Evolutionary conservation across 64 coral and sea anemone genomes (phyloP).

Genomic region (Stichodactyla mertensii): DNA sequence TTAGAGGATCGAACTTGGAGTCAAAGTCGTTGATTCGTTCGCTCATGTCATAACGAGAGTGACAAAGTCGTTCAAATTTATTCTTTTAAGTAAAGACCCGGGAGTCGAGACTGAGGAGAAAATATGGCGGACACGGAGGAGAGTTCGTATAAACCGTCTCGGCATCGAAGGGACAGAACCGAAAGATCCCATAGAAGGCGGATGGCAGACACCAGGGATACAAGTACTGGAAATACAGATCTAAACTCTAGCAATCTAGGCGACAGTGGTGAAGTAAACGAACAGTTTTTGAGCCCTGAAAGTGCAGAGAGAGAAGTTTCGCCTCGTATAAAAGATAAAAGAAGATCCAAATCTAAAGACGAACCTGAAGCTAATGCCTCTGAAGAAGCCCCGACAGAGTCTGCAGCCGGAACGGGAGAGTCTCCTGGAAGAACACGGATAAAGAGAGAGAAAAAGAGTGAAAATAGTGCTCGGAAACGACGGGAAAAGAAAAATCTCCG

Average conservation of each 20-base stretch:
- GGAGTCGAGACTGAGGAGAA: neutral
- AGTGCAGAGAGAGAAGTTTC: conserved; percentile 58
- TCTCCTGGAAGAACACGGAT: conserved; percentile 69
- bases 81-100: conserved; percentile 5
- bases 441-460: conserved; percentile 93
- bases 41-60: conserved; percentile 71
- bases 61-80: conserved; percentile 19
- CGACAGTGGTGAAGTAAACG: conserved; percentile 61
- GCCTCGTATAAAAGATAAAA: conserved; percentile 56
- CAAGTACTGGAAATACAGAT: conserved; percentile 47
- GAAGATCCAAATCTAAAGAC: conserved; percentile 59
- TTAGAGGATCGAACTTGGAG: conserved; percentile 36
- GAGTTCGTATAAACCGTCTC: conserved; percentile 44
- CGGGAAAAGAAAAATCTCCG: conserved; percentile 86
- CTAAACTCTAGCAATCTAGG: conserved; percentile 51
- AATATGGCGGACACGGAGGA: conserved; percentile 91
- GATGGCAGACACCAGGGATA: conserved; percentile 31
- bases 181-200: conserved; percentile 57
- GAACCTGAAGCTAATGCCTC: conserved; percentile 53
- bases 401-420: conserved; percentile 68
- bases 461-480: conserved; percentile 67
- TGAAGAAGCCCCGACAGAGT: conserved; percentile 56
- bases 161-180: conserved; percentile 68
- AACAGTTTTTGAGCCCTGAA: conserved; percentile 35
- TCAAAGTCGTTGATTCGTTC: conserved; percentile 28